Conservation (phyloP, 2,888 invertebrate genomes). For the Andrena marginata region DNA sequence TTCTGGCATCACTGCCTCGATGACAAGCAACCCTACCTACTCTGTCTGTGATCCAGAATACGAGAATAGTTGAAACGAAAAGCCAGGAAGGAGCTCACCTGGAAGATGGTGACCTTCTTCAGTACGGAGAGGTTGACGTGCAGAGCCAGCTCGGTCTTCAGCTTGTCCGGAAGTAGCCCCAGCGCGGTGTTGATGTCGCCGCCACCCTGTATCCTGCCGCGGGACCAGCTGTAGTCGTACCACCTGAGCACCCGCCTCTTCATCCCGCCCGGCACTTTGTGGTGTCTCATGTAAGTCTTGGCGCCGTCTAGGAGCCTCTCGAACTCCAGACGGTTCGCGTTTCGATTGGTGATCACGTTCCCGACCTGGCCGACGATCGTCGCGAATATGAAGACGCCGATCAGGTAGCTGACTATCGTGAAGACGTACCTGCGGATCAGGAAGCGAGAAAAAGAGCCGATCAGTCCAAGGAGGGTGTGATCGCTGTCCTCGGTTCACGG, state of each 20-base stretch:
- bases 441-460: constrained; percentile 72
- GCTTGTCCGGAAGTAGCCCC: constrained; percentile 96
- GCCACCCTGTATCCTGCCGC: constrained; percentile 97
- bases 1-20: no score
- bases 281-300: constrained; percentile 98
- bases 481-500: constrained; percentile 74
- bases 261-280: constrained; percentile 98
- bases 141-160: constrained; percentile 97
- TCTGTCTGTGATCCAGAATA: no score
- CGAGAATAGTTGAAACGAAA: not conserved
- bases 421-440: constrained; percentile 93
- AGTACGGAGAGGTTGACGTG: constrained; percentile 98
- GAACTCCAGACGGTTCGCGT: constrained; percentile 97
- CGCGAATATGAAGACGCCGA: constrained; percentile 98
- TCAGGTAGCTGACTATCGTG: constrained; percentile 98
- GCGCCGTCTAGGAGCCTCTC: constrained; percentile 97
- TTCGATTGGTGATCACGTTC: constrained; percentile 98
- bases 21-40: no score
- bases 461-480: constrained; percentile 76
- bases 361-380: constrained; percentile 99
- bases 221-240: constrained; percentile 99
- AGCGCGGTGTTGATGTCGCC: constrained; percentile 98
- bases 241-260: constrained; percentile 97
- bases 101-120: constrained; percentile 91
- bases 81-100: constrained; percentile 89